Percentiles rank a stretch among this genome's conserved stretches.
phyloP scores from a whole-genome alignment of 2,113 vertebrate species.

The Clupea harengus region DNA sequence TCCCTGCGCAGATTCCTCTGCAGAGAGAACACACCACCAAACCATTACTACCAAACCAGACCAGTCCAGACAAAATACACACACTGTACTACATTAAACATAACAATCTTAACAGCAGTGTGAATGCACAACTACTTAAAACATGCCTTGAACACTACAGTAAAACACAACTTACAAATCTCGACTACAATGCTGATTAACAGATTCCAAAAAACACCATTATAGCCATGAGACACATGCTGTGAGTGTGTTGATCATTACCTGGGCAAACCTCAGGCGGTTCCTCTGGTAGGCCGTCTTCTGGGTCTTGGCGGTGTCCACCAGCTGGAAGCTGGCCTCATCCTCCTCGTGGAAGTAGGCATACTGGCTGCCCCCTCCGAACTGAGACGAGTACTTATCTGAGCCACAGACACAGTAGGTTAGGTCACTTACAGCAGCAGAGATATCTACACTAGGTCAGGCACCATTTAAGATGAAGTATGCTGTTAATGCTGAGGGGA shows the following conservation, averaged over 20 bases:
- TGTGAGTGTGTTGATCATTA: conserved; percentile 48
- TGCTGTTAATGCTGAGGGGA: not conserved
- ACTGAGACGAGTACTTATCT: conserved; percentile 93
- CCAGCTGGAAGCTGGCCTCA: conserved; percentile 95
- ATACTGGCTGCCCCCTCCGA: conserved; percentile 94
- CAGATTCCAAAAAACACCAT: too few relatives aligned
- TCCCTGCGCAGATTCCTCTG: conserved; percentile 96
- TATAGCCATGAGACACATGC: too few relatives aligned
- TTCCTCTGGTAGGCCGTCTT: conserved; percentile 98
- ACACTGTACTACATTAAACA: too few relatives aligned
- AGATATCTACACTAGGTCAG: not conserved
- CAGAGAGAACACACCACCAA: not conserved
- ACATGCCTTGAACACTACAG: too few relatives aligned
- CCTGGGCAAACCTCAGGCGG: conserved; percentile 97
- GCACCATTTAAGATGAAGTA: not conserved
- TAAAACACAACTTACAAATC: not conserved
- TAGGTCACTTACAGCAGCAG: not conserved
- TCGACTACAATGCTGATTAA: not conserved
- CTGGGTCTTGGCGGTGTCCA: conserved; percentile 94
- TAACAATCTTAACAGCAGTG: not conserved
- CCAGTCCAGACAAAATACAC: not conserved
- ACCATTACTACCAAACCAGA: not conserved
- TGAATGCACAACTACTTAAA: not conserved
- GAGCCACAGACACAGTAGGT: not conserved
- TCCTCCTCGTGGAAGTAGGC: conserved; percentile 98